These are phyloP conservation scores for Stenoptilia bipunctidactyla DNA, from an alignment of 2,888 invertebrate species.

Conservation along the genomic window DNA sequence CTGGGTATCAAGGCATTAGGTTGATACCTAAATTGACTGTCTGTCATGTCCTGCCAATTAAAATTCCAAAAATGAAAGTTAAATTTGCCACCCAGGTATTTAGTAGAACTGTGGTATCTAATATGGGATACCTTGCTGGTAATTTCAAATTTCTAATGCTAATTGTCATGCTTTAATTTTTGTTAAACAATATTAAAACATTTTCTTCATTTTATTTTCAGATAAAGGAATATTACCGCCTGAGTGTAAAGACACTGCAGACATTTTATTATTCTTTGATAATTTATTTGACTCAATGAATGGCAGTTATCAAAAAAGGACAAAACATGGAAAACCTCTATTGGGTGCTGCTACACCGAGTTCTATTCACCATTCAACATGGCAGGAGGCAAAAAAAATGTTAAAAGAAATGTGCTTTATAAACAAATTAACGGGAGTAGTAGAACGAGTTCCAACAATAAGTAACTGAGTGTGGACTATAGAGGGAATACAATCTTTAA, in stretches of 20 bases:
- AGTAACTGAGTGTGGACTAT: constrained; percentile 5
- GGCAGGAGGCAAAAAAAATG: constrained; percentile 4
- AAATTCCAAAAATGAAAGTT: constrained; percentile 18
- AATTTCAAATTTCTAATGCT: constrained; percentile 6
- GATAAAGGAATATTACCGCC: constrained; percentile 6
- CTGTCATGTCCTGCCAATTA: constrained; percentile 14
- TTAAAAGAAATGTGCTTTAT: constrained; percentile 6
- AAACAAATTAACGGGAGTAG: too few relatives aligned
- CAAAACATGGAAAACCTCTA: constrained; percentile 4
- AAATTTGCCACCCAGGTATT: constrained; percentile 20
- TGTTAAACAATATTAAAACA: background rate
- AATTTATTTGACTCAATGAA: constrained; percentile 12
- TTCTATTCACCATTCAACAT: constrained; percentile 7
- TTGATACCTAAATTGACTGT: constrained; percentile 20
- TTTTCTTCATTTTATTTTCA: constrained; percentile 8
- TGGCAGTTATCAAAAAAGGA: constrained; percentile 8
- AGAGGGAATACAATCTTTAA: constrained; percentile 2
- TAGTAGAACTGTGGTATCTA: constrained; percentile 19
- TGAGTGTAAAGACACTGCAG: constrained; percentile 11
- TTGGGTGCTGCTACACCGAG: constrained; percentile 8
- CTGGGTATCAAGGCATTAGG: constrained; percentile 16
- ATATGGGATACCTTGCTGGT: constrained; percentile 23
- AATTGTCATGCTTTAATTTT: background rate
- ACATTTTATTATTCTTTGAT: constrained; percentile 9
- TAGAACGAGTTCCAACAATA: constrained; percentile 1